These are phyloP conservation scores for Torymus auratus DNA, from an alignment of 2,888 invertebrate species.

Conservation along the genomic window DNA sequence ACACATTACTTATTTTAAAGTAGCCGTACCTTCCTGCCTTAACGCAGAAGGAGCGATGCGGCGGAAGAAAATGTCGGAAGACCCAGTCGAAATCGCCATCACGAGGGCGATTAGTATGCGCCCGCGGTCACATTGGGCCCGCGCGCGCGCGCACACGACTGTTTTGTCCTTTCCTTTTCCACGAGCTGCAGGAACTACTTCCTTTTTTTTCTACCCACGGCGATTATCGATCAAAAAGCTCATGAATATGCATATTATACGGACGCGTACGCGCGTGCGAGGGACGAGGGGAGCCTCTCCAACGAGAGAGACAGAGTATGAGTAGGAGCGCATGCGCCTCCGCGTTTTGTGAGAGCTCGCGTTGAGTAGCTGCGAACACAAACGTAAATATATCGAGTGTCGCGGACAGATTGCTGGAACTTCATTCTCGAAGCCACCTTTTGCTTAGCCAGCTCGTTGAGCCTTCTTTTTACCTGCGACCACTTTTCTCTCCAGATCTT, in stretches of 20 bases:
- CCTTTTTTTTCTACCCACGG: slow-evolving; percentile 68
- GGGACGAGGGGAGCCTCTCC: background rate
- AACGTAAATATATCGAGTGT: slow-evolving; percentile 1
- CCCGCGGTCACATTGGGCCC: slow-evolving; percentile 67
- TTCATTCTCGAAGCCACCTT: background rate
- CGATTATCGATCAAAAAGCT: slow-evolving; percentile 73
- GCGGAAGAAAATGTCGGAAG: slow-evolving; percentile 64
- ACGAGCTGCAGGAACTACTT: slow-evolving; percentile 72
- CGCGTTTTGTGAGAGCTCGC: slow-evolving; percentile 6
- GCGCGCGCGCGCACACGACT: slow-evolving; percentile 60
- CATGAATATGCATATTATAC: slow-evolving; percentile 73
- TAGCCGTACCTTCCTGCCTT: no score
- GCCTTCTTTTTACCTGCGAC: no score
- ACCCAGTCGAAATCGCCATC: slow-evolving; percentile 60
- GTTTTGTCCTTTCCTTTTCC: slow-evolving; percentile 68
- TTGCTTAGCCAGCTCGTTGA: no score
- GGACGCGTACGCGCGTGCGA: background rate
- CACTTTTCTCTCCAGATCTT: no score
- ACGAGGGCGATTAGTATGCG: slow-evolving; percentile 71
- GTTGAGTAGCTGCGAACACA: background rate
- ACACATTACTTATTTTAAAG: slow-evolving; percentile 2
- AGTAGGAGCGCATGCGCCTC: slow-evolving; percentile 6
- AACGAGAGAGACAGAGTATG: background rate
- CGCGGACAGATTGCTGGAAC: slow-evolving; percentile 1
- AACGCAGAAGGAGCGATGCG: background rate